Conservation (phyloP, 1,140 invertebrate genomes). For the Bombus ignitus region DNA sequence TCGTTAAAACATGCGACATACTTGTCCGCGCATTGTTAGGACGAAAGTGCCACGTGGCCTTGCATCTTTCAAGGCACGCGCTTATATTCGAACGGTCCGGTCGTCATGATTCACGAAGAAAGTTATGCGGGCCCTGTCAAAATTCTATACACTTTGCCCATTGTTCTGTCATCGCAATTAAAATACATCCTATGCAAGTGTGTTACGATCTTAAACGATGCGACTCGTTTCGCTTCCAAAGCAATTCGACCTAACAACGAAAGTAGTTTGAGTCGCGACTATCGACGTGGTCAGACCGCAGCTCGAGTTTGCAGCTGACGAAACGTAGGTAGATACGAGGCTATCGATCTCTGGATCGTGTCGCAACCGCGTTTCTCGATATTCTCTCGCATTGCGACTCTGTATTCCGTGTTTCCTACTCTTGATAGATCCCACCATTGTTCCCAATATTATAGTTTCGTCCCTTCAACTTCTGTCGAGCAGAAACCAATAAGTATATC, state of each 20-base stretch:
- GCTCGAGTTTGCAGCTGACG: background rate
- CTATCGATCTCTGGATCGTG: slow-evolving; percentile 55
- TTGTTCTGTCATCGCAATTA: slow-evolving; percentile 42
- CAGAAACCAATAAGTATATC: slow-evolving; percentile 39
- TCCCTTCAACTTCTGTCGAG: slow-evolving; percentile 8
- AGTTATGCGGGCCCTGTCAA: slow-evolving; percentile 41
- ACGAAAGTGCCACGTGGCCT: slow-evolving; percentile 20
- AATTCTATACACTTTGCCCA: slow-evolving; percentile 42
- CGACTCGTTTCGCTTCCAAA: too few relatives aligned
- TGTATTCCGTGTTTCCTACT: slow-evolving; percentile 41
- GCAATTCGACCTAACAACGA: background rate
- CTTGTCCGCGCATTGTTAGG: background rate
- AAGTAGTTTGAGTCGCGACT: slow-evolving; percentile 1
- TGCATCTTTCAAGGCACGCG: slow-evolving; percentile 47
- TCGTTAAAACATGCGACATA: slow-evolving; percentile 2
- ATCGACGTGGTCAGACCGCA: background rate
- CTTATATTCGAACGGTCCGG: background rate
- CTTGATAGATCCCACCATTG: slow-evolving; percentile 16
- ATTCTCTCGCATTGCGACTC: background rate
- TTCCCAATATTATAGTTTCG: slow-evolving; percentile 24
- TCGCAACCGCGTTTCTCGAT: slow-evolving; percentile 30
- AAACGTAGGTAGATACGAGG: slow-evolving; percentile 13
- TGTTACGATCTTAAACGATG: slow-evolving; percentile 4
- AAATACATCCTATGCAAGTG: slow-evolving; percentile 14
- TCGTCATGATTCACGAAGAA: slow-evolving; percentile 38